These are phyloP conservation scores for Meteorus cinctellus DNA, from an alignment of 2,888 invertebrate genomes.

Conservation along the genomic window DNA sequence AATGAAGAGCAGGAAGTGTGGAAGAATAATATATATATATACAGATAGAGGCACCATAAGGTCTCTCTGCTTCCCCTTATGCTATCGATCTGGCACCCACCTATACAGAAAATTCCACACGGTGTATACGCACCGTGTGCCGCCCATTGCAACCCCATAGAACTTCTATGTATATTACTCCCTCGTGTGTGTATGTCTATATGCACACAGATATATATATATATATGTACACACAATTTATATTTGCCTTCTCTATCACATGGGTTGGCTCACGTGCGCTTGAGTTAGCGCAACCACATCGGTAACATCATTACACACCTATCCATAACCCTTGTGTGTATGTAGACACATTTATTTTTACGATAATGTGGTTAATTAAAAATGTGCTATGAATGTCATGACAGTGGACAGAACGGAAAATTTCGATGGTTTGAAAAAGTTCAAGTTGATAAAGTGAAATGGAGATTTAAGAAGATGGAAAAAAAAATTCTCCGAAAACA, in stretches of 20 bases:
- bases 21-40: background rate
- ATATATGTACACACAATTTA: constrained; percentile 8
- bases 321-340: constrained; percentile 5
- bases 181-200: constrained; percentile 23
- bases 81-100: constrained; percentile 67
- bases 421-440: background rate
- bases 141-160: constrained; percentile 45
- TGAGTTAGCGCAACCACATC: constrained; percentile 40
- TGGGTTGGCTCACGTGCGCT: constrained; percentile 27
- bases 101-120: constrained; percentile 51
- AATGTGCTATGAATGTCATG: constrained; percentile 42
- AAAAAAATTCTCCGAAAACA: too few species aligned
- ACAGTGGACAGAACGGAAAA: background rate
- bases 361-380: background rate
- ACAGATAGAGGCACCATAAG: constrained; percentile 64
- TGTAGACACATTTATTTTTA: constrained; percentile 7
- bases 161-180: constrained; percentile 34
- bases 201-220: background rate
- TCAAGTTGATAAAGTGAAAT: background rate
- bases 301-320: constrained; percentile 21
- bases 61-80: constrained; percentile 66
- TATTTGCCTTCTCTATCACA: constrained; percentile 23
- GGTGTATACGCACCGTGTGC: constrained; percentile 47
- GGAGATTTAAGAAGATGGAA: too few species aligned
- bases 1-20: constrained; percentile 37